These are phyloP conservation scores for Diachrysia chrysitis DNA, from an alignment of 2,888 invertebrate genomes.

Conservation along the genomic window DNA sequence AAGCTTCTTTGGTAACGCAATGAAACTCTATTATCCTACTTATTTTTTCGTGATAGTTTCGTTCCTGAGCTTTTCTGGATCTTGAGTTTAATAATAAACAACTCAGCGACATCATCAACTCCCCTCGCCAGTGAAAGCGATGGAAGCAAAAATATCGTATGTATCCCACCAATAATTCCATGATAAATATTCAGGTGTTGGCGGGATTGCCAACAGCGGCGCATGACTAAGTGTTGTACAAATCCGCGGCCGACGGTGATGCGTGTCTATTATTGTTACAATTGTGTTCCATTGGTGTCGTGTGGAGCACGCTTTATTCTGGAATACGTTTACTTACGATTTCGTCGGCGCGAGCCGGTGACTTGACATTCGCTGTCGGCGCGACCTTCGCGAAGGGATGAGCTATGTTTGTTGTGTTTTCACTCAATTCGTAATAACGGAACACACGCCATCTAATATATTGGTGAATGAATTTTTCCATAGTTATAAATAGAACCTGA, in stretches of 20 bases:
- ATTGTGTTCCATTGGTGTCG: slow-evolving; percentile 65
- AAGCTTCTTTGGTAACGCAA: too few species aligned
- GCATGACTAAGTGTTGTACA: slow-evolving; percentile 54
- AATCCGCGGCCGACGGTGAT: slow-evolving; percentile 51
- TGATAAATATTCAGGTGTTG: slow-evolving; percentile 60
- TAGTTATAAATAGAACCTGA: background rate
- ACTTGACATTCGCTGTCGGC: slow-evolving; percentile 46
- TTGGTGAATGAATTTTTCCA: background rate
- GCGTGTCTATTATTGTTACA: slow-evolving; percentile 65
- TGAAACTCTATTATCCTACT: too few species aligned
- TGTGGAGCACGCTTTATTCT: slow-evolving; percentile 64
- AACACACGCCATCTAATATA: background rate
- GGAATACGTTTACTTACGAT: slow-evolving; percentile 51
- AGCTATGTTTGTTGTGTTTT: background rate
- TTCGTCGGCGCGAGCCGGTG: slow-evolving; percentile 27
- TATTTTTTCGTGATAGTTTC: too few species aligned
- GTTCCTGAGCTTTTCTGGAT: too few species aligned
- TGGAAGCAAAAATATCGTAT: slow-evolving; percentile 12
- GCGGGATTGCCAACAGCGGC: slow-evolving; percentile 53
- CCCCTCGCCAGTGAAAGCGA: background rate
- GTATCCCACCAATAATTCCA: slow-evolving; percentile 55
- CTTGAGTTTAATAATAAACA: too few species aligned
- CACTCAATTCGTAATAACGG: background rate
- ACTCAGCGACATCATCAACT: background rate
- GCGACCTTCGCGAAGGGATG: slow-evolving; percentile 34